Evolutionary conservation across 2,888 invertebrate genomes (phyloP).

Genomic region (Amiota mariae): DNA sequence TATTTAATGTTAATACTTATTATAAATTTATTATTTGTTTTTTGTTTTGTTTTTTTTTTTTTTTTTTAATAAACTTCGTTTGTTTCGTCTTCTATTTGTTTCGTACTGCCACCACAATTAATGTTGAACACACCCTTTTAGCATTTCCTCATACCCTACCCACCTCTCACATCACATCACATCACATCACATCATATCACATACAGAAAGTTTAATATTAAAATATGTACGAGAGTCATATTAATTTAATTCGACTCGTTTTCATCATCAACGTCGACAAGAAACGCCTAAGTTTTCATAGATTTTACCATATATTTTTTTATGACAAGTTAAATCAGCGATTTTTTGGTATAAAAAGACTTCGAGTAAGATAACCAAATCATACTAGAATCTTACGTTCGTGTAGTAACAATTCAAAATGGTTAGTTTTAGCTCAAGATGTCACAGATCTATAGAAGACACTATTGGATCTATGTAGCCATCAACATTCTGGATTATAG

Average conservation of each 20-base stretch:
- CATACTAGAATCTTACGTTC: slow-evolving; percentile 52
- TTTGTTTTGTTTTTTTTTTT: too few species aligned
- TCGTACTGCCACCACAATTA: too few species aligned
- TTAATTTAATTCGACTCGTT: slow-evolving; percentile 9
- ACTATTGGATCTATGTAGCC: neutral
- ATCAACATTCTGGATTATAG: neutral
- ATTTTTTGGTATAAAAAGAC: slow-evolving; percentile 55
- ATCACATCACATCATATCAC: too few species aligned
- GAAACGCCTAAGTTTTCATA: neutral
- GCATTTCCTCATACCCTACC: too few species aligned
- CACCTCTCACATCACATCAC: too few species aligned
- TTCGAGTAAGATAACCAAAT: slow-evolving; percentile 9
- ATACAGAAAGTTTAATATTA: slow-evolving; percentile 10
- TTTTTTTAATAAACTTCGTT: too few species aligned
- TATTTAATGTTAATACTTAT: too few species aligned
- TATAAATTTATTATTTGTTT: too few species aligned
- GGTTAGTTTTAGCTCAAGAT: slow-evolving; percentile 44
- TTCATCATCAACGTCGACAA: neutral
- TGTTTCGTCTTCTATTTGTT: too few species aligned
- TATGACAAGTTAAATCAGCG: neutral
- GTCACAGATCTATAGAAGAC: slow-evolving; percentile 13
- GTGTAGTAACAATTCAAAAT: slow-evolving; percentile 55
- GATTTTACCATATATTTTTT: neutral
- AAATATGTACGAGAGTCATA: slow-evolving; percentile 4
- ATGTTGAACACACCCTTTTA: too few species aligned